Evolutionary conservation across 2,113 vertebrate species (phyloP).

Genomic region (Melanotaenia duboulayi): DNA sequence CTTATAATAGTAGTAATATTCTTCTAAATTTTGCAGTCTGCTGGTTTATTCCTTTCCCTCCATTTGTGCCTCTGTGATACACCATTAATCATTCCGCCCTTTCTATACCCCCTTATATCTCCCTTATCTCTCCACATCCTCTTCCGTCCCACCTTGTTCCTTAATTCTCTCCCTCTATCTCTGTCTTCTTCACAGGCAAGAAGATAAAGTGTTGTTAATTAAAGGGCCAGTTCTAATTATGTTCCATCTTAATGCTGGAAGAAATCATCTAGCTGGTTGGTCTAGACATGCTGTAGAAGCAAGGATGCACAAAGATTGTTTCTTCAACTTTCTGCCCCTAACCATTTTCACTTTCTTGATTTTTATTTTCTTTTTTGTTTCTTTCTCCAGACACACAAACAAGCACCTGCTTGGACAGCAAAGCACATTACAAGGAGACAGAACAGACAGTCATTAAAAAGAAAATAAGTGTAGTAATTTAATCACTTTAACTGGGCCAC

Average conservation of each 20-base stretch:
- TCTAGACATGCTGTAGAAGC: slow-evolving; percentile 28
- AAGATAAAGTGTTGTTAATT: slow-evolving; percentile 73
- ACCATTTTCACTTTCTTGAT: slow-evolving; percentile 1
- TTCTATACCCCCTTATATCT: slow-evolving; percentile 17
- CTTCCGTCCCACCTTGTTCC: slow-evolving; percentile 16
- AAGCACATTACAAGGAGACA: not conserved
- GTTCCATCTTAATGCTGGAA: slow-evolving; percentile 25
- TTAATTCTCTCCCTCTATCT: slow-evolving; percentile 42
- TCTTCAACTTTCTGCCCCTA: not conserved
- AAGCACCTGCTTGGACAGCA: slow-evolving; percentile 2
- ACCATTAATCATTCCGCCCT: slow-evolving; percentile 27
- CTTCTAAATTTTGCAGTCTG: not conserved
- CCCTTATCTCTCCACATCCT: slow-evolving; percentile 13
- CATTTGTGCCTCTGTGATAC: slow-evolving; percentile 13
- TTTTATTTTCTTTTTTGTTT: not conserved
- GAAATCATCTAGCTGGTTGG: slow-evolving; percentile 51
- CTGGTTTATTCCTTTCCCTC: not conserved
- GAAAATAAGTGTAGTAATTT: slow-evolving; percentile 30
- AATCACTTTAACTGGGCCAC: slow-evolving; percentile 36
- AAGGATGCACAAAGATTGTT: not conserved
- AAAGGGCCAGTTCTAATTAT: slow-evolving; percentile 76
- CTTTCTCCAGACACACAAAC: not conserved
- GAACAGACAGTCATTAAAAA: slow-evolving; percentile 30
- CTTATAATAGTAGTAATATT: not conserved
- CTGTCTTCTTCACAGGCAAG: slow-evolving; percentile 45